A percentile compares a stretch with the other conserved stretches of the same genome.
Evolutionary conservation across 1,140 invertebrate genomes (phyloP).

Genomic region (Drosophila repletoides): DNA sequence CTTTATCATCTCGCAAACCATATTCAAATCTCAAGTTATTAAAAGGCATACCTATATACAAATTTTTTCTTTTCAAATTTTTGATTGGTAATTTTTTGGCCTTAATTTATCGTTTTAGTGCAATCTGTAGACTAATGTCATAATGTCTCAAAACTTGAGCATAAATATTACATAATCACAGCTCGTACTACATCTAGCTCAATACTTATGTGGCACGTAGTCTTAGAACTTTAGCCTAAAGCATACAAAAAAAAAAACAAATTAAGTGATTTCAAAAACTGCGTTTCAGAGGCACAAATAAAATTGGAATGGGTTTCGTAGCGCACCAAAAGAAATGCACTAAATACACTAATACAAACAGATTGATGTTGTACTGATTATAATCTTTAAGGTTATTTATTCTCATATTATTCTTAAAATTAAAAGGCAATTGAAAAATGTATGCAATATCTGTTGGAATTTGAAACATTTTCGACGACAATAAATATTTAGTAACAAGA

Average conservation of each 20-base stretch:
- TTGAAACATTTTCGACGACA: conserved; percentile 64
- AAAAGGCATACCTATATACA: too few species aligned
- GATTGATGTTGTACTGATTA: neutral
- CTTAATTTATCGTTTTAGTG: too few species aligned
- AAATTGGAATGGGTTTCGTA: conserved; percentile 62
- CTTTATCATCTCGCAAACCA: too few species aligned
- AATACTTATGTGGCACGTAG: neutral
- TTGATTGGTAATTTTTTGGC: too few species aligned
- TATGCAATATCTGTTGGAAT: conserved; percentile 17
- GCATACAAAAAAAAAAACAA: conserved; percentile 13
- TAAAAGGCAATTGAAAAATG: too few species aligned
- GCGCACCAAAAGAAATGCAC: conserved; percentile 32
- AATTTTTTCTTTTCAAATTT: too few species aligned
- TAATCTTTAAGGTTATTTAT: too few species aligned
- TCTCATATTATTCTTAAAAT: too few species aligned
- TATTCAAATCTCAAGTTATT: too few species aligned
- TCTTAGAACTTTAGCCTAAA: conserved; percentile 18
- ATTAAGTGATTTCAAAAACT: conserved; percentile 4
- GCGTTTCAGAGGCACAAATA: conserved; percentile 45
- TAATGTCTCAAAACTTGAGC: neutral
- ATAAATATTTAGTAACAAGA: conserved; percentile 58
- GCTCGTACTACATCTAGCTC: conserved; percentile 1
- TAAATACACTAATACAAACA: neutral
- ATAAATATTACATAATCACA: conserved; percentile 33
- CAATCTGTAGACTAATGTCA: conserved; percentile 11